Percentiles rank a stretch among this genome's conserved stretches.
Conservation (phyloP, 1,140 invertebrate genomes). For the Drosophila punjabiensis region DNA sequence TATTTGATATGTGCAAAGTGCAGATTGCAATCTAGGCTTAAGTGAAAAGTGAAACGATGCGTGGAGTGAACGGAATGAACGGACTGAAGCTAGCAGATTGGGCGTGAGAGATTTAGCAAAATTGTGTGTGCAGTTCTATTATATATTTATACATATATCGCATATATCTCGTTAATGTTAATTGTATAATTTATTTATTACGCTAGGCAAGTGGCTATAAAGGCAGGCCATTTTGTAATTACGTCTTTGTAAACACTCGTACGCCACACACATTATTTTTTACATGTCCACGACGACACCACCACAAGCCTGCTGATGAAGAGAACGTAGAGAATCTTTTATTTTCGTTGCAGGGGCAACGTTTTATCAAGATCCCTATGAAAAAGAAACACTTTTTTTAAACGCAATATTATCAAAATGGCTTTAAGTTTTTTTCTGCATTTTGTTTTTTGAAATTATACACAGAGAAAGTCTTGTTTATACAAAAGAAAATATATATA, state of each 20-base stretch:
- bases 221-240: constrained; percentile 65
- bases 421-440: constrained; percentile 47
- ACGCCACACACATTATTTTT: constrained; percentile 45
- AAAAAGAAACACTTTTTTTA: constrained; percentile 6
- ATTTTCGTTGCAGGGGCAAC: constrained; percentile 26
- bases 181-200: constrained; percentile 80
- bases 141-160: constrained; percentile 60
- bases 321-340: constrained; percentile 34
- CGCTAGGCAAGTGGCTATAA: constrained; percentile 55
- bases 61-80: constrained; percentile 20
- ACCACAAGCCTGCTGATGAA: constrained; percentile 31
- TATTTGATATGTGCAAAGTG: constrained; percentile 67
- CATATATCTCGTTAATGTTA: constrained; percentile 72
- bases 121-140: constrained; percentile 81
- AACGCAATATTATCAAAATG: constrained; percentile 41
- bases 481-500: constrained; percentile 45
- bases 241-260: constrained; percentile 60
- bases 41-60: constrained; percentile 64
- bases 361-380: constrained; percentile 45
- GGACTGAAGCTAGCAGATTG: constrained; percentile 8
- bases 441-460: constrained; percentile 52
- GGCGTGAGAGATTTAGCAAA: constrained; percentile 69
- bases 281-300: constrained; percentile 27
- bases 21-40: constrained; percentile 59
- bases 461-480: constrained; percentile 58